Conservation (phyloP, 2,888 invertebrate species). For the Xestobium rufovillosum region DNA sequence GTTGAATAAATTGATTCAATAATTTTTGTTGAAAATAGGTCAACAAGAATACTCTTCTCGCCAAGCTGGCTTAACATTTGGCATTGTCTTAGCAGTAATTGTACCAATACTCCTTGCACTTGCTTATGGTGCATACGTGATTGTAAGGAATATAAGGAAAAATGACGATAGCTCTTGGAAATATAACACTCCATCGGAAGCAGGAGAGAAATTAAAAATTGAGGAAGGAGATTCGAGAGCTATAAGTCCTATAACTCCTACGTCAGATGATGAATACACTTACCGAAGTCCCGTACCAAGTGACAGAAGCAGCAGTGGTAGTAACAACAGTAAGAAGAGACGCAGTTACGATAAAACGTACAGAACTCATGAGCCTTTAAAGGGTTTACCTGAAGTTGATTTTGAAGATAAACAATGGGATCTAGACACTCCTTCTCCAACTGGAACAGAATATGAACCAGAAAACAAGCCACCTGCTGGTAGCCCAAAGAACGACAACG, state of each 20-base stretch:
- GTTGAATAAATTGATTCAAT: neutral
- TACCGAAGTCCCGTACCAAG: conserved; percentile 29
- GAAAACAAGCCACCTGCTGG: conserved; percentile 11
- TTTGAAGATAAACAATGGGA: conserved; percentile 79
- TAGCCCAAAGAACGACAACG: conserved; percentile 21
- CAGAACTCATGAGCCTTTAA: conserved; percentile 74
- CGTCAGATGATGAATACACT: conserved; percentile 36
- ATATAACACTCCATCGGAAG: conserved; percentile 30
- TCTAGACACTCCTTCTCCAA: conserved; percentile 45
- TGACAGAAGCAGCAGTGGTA: conserved; percentile 26
- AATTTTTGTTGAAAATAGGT: conserved; percentile 47
- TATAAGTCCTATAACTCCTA: conserved; percentile 10
- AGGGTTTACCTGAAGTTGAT: conserved; percentile 61
- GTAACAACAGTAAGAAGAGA: conserved; percentile 49
- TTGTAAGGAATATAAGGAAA: conserved; percentile 45
- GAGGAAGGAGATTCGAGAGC: conserved; percentile 22
- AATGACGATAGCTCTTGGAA: conserved; percentile 33
- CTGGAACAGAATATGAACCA: neutral
- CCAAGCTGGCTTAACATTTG: conserved; percentile 68
- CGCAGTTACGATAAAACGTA: conserved; percentile 75
- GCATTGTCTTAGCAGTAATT: conserved; percentile 68
- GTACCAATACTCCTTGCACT: conserved; percentile 65
- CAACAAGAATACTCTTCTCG: conserved; percentile 72
- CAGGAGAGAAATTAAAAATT: conserved; percentile 25
- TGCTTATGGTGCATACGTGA: conserved; percentile 51